Conservation (phyloP, 2,797 vertebrate genomes). For the Amblyopsis hoosieri region DNA sequence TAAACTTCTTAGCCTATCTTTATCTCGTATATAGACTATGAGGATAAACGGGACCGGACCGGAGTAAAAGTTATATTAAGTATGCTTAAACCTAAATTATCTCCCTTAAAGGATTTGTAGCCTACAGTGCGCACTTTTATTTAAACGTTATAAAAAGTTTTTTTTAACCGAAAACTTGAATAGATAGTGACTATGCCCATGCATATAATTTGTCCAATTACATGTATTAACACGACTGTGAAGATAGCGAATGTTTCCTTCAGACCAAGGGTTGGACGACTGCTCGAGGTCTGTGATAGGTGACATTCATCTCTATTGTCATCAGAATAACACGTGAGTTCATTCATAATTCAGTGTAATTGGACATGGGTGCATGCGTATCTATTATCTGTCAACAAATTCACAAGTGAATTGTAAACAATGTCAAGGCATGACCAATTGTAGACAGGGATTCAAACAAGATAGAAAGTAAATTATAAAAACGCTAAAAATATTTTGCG, state of each 20-base stretch:
- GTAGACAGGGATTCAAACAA: constrained; percentile 20
- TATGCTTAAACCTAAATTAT: constrained; percentile 50
- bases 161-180: constrained; percentile 9
- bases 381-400: constrained; percentile 69
- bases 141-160: constrained; percentile 16
- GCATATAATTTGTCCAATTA: background rate
- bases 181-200: too few species aligned
- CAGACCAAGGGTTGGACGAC: constrained; percentile 54
- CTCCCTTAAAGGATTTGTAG: constrained; percentile 21
- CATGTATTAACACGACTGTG: constrained; percentile 8
- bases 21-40: too few species aligned
- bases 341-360: constrained; percentile 85
- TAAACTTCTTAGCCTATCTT: too few species aligned
- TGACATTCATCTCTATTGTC: constrained; percentile 78
- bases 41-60: background rate
- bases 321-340: constrained; percentile 82
- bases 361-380: constrained; percentile 65
- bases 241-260: constrained; percentile 47
- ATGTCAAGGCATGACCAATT: constrained; percentile 24
- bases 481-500: constrained; percentile 4
- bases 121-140: constrained; percentile 20
- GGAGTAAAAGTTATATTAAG: constrained; percentile 53
- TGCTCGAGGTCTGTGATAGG: constrained; percentile 59
- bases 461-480: constrained; percentile 28
- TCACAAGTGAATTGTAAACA: constrained; percentile 45